Conservation (phyloP, 2,113 vertebrate genomes). For the Brachypteracias leptosomus region DNA sequence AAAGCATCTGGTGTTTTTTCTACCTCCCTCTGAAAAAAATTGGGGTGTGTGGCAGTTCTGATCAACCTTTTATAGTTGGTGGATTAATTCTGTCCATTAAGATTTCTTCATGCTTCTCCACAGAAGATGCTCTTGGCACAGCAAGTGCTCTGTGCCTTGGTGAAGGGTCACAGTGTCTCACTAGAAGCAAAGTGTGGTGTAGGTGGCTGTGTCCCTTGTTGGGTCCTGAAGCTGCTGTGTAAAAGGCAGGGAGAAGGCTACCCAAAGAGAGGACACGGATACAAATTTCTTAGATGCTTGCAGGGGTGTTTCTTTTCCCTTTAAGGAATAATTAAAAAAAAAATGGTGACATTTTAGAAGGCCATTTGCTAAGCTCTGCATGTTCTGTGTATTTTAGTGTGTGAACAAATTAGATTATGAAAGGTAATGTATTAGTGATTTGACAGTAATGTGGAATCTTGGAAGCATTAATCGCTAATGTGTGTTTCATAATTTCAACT, state of each 20-base stretch:
- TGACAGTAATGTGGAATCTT: conserved; percentile 53
- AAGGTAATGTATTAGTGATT: conserved; percentile 58
- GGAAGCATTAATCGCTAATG: conserved; percentile 47
- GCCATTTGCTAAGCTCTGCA: conserved; percentile 33
- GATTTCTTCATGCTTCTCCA: background rate
- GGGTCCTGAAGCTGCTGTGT: background rate
- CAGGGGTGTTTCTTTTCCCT: background rate
- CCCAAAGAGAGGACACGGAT: background rate
- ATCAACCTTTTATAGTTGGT: background rate
- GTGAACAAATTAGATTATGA: conserved; percentile 55
- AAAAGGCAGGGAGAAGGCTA: background rate
- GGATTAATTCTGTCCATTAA: background rate
- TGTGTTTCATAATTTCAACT: conserved; percentile 37
- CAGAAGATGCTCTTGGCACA: background rate
- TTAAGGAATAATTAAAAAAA: conserved; percentile 11
- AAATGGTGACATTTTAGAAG: conserved; percentile 18
- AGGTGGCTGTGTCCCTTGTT: accelerated
- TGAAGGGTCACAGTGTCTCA: background rate
- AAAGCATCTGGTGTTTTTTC: background rate
- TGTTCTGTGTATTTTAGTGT: conserved; percentile 65
- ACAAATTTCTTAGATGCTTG: background rate
- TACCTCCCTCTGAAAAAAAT: background rate
- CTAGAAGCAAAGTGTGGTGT: background rate
- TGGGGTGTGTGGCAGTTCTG: background rate
- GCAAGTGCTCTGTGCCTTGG: background rate